Evolutionary conservation across 2,113 vertebrate species (phyloP).

Genomic region (Cynopterus brachyotis): DNA sequence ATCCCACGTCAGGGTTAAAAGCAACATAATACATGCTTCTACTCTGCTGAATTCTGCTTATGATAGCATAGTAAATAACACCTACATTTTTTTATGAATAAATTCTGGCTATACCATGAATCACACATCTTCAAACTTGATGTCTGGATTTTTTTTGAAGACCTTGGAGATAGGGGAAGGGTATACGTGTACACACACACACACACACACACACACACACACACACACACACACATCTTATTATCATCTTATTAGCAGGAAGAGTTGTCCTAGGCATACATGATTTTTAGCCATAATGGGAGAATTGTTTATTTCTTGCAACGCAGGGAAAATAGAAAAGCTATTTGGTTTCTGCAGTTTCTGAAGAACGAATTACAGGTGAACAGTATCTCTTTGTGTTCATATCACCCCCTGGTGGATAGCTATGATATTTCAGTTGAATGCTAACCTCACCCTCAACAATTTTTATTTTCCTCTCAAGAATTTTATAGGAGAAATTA

Average conservation of each 20-base stretch:
- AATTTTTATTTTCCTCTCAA: constrained; percentile 14
- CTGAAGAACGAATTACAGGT: constrained; percentile 7
- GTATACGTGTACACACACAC: rapidly evolving
- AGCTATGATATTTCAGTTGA: constrained; percentile 33
- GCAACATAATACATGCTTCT: not conserved
- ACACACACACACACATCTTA: rapidly evolving
- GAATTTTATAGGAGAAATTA: constrained; percentile 18
- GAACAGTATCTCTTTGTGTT: constrained; percentile 51
- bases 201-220: rapidly evolving
- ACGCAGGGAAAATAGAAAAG: constrained; percentile 30
- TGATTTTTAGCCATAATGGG: not conserved
- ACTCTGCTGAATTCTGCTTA: not conserved
- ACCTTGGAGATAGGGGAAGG: not conserved
- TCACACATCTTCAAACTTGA: not conserved
- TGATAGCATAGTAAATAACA: not conserved
- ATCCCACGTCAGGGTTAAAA: not conserved
- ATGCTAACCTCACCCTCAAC: not conserved
- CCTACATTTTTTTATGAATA: not conserved
- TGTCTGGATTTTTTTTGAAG: not conserved
- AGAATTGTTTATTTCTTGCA: constrained; percentile 6
- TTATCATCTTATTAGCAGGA: not conserved
- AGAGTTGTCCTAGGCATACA: not conserved
- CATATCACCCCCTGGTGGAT: constrained; percentile 61
- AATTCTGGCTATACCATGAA: not conserved
- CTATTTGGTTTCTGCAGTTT: constrained; percentile 42